These are phyloP conservation scores for Drosophila pegasa DNA, from an alignment of 2,888 invertebrate genomes.

Conservation along the genomic window DNA sequence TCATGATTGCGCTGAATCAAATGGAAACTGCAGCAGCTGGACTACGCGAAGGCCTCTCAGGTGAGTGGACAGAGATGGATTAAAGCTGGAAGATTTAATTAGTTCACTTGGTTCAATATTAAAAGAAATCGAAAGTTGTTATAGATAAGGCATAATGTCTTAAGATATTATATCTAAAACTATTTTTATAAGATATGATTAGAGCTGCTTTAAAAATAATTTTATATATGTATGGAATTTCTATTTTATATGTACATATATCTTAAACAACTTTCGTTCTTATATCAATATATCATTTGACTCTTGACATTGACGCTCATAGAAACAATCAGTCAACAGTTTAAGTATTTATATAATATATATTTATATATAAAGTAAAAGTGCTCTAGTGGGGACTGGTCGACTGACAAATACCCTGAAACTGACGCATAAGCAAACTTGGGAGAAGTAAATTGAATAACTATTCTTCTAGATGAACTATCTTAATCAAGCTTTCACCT, in stretches of 20 bases:
- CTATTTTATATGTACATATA: background rate
- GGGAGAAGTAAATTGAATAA: too few species aligned
- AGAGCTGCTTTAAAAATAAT: background rate
- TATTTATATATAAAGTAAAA: background rate
- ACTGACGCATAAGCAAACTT: too few species aligned
- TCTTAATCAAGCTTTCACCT: too few species aligned
- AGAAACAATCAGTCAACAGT: slow-evolving; percentile 1
- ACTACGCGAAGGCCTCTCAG: slow-evolving; percentile 53
- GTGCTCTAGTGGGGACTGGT: too few species aligned
- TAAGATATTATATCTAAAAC: background rate
- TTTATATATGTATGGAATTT: background rate
- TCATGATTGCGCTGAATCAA: slow-evolving; percentile 49
- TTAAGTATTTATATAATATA: background rate
- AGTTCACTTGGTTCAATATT: too few species aligned
- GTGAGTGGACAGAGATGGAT: slow-evolving; percentile 42
- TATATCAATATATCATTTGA: background rate
- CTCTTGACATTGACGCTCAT: background rate
- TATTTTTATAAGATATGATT: background rate
- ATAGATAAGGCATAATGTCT: background rate
- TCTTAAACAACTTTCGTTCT: background rate
- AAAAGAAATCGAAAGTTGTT: too few species aligned
- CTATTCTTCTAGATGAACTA: too few species aligned
- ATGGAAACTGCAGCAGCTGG: slow-evolving; percentile 42
- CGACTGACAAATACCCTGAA: too few species aligned
- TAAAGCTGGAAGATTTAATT: too few species aligned